Evolutionary conservation across 2,888 invertebrate species (phyloP), one percentile per base, ranked within the genome.

Genomic region (Ariolimax columbianus): DNA sequence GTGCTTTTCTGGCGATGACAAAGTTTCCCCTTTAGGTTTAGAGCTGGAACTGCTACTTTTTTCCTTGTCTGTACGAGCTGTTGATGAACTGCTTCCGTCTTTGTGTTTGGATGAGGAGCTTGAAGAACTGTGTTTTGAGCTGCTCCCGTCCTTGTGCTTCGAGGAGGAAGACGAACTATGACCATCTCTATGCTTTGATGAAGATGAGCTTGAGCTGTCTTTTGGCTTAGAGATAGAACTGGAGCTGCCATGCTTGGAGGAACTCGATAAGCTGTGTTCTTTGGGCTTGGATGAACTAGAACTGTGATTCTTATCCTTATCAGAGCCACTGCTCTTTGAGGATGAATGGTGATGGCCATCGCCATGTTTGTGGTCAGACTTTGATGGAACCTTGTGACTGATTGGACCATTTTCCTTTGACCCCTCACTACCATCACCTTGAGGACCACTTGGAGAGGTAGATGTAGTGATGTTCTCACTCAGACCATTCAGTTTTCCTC

Each of bases 11-110:
- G 59, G 23, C 11, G 63, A 66, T 63, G 88, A 87, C 7, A 87
- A 87, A n/a, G 78, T 82, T 36, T 77, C 73, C 88, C 88, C 55
- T 89, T 89, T 86, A 72, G 75, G 72, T 73, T 84, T 73, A 72
- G 82, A 59, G 85, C 82, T 86, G 63, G 77, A 82, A 66, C 87
- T 86, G 72, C 83, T 85, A 68, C 87, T 30, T 88, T 84, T 68
- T 86, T 83, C 36, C 36, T 51, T 80, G 47, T 77, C 78, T 55
- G 51, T 68, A 55, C 63, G 83, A 30, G 30, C 33, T 26, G 51
- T 33, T 26, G 72, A 63, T 43, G 75, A 70, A 38, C 80, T 84
- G 63, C 59, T 73, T 38, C 82, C 84, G 26, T 84, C 84, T 43
- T 84, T 84, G 63, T 84, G 72, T 38, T 80, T 84, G 33, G 84